phyloP scores from a whole-genome alignment of 2,888 invertebrate species.

The Parasteatoda lunata region DNA sequence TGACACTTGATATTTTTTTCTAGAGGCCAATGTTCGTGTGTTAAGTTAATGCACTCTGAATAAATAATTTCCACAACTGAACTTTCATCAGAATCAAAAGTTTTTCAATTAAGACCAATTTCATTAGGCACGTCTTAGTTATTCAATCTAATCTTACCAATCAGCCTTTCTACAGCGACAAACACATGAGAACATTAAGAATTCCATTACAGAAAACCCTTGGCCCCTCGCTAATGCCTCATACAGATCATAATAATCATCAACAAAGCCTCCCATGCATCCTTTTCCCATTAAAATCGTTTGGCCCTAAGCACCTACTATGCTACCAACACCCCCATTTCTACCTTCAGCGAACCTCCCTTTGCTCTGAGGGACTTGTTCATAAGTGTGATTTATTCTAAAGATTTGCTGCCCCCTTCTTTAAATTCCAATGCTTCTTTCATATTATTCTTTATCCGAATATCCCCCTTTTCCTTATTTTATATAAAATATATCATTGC shows the following conservation, averaged over 20 bases:
- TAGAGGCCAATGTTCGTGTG: too few relatives aligned
- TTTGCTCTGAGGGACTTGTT: constrained; percentile 13
- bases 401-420: constrained; percentile 25
- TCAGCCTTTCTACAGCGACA: neutral
- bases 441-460: neutral
- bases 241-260: constrained; percentile 44
- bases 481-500: constrained; percentile 52
- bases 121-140: neutral
- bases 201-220: neutral
- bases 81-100: too few relatives aligned
- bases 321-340: neutral
- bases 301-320: constrained; percentile 40
- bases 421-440: constrained; percentile 20
- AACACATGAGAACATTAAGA: neutral
- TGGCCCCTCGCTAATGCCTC: constrained; percentile 17
- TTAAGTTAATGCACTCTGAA: too few relatives aligned
- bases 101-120: too few relatives aligned
- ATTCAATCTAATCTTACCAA: neutral
- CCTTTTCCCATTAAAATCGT: constrained; percentile 42
- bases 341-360: constrained; percentile 1
- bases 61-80: too few relatives aligned
- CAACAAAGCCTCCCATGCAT: constrained; percentile 21
- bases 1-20: too few relatives aligned
- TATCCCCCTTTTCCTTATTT: constrained; percentile 6
- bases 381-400: constrained; percentile 53